A percentile compares a stretch with the other conserved stretches of the same genome.
Conservation (phyloP, 2,113 vertebrate species). For the Chamaetylas fuelleborni region DNA sequence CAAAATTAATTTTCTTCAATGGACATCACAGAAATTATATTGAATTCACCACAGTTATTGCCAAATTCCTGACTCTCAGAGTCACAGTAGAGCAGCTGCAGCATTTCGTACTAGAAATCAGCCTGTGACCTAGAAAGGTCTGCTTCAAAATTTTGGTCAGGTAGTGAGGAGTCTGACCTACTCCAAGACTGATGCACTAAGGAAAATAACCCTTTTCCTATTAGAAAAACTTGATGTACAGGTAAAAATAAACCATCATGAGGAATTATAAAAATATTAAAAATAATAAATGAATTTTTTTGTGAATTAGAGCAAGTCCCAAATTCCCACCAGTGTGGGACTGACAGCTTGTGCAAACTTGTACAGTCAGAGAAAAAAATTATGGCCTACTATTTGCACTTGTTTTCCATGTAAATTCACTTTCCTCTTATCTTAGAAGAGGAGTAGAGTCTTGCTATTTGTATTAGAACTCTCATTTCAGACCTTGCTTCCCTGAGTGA, state of each 20-base stretch:
- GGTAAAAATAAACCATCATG: background rate
- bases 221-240: background rate
- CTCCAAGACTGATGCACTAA: background rate
- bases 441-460: background rate
- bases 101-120: background rate
- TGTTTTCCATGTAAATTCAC: background rate
- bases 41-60: background rate
- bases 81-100: background rate
- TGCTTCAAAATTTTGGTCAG: background rate
- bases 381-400: background rate
- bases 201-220: background rate
- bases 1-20: background rate
- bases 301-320: background rate
- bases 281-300: background rate
- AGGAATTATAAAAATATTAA: background rate
- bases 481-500: background rate
- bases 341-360: background rate
- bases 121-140: background rate
- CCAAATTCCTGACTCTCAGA: background rate
- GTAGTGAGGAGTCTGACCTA: background rate
- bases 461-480: background rate
- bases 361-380: background rate
- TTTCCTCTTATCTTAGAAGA: background rate
- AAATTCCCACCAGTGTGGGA: background rate
- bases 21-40: background rate